phyloP scores from a whole-genome alignment of 2,888 invertebrate species.

The Machimus atricapillus region DNA sequence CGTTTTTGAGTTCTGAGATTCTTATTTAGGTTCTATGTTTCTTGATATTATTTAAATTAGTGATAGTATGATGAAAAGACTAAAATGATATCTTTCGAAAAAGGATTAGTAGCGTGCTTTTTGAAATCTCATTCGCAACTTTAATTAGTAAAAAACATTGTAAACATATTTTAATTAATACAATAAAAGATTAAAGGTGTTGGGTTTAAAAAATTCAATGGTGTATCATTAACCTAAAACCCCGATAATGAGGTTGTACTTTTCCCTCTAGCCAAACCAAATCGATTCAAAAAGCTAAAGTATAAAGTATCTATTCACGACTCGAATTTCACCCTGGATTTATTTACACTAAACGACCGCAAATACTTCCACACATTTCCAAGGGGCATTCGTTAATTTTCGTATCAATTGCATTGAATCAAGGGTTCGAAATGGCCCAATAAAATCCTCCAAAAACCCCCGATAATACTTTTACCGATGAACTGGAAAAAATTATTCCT shows the following conservation, averaged over 20 bases:
- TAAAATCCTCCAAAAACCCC: neutral
- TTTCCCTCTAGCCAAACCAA: neutral
- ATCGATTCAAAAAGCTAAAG: too few species aligned
- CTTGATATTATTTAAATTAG: too few species aligned
- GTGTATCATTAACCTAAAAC: neutral
- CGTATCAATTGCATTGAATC: neutral
- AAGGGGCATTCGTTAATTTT: neutral
- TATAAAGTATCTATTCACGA: neutral
- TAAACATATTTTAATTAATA: too few species aligned
- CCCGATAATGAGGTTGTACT: too few species aligned
- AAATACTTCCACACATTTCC: neutral
- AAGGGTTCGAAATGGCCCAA: neutral
- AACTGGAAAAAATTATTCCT: neutral
- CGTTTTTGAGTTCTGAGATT: too few species aligned
- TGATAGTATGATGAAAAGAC: too few species aligned
- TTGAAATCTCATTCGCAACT: too few species aligned
- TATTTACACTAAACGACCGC: neutral
- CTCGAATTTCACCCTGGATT: neutral
- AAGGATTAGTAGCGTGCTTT: too few species aligned
- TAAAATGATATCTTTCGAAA: too few species aligned
- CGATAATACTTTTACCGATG: neutral
- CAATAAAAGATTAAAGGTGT: neutral
- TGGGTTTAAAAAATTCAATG: neutral
- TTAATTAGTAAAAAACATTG: too few species aligned
- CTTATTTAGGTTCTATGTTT: too few species aligned